Percentiles rank a stretch among this genome's conserved stretches.
Conservation (phyloP, 1,140 invertebrate genomes). For the Luehdorfia chinensis region DNA sequence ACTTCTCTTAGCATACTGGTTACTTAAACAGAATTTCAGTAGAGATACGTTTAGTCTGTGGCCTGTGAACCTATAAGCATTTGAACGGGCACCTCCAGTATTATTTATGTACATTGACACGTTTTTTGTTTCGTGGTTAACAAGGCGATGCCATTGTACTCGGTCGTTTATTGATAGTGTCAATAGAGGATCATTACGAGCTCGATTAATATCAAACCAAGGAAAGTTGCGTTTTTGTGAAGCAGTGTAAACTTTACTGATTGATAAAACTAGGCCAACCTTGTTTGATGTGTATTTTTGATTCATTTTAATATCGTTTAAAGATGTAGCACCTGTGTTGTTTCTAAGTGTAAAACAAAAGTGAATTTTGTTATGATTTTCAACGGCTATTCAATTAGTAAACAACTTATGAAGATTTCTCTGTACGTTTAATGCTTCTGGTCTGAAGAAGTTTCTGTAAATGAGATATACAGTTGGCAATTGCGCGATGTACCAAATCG, state of each 20-base stretch:
- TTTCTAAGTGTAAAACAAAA: constrained; percentile 11
- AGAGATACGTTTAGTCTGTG: constrained; percentile 30
- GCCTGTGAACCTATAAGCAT: constrained; percentile 35
- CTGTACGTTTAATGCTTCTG: background rate
- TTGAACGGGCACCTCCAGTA: constrained; percentile 42
- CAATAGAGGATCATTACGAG: constrained; percentile 59
- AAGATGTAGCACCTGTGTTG: constrained; percentile 15
- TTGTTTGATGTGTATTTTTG: constrained; percentile 11
- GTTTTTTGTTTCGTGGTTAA: constrained; percentile 65
- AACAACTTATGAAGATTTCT: background rate
- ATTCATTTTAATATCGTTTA: constrained; percentile 8
- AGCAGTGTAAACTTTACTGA: background rate
- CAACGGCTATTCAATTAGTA: constrained; percentile 8
- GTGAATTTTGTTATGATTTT: constrained; percentile 9
- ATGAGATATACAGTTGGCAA: constrained; percentile 1
- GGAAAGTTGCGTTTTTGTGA: constrained; percentile 9
- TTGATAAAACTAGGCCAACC: constrained; percentile 9
- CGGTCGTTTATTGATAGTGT: constrained; percentile 58
- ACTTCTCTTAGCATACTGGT: constrained; percentile 27
- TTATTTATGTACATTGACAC: constrained; percentile 71
- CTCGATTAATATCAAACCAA: constrained; percentile 49
- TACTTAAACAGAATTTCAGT: constrained; percentile 20
- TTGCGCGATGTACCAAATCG: constrained; percentile 26
- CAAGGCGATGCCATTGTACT: constrained; percentile 62
- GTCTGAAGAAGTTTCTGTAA: constrained; percentile 6